Percentiles rank a stretch among this genome's conserved stretches.
Evolutionary conservation across 2,113 vertebrate species (phyloP).

Genomic region (Pygoscelis adeliae): DNA sequence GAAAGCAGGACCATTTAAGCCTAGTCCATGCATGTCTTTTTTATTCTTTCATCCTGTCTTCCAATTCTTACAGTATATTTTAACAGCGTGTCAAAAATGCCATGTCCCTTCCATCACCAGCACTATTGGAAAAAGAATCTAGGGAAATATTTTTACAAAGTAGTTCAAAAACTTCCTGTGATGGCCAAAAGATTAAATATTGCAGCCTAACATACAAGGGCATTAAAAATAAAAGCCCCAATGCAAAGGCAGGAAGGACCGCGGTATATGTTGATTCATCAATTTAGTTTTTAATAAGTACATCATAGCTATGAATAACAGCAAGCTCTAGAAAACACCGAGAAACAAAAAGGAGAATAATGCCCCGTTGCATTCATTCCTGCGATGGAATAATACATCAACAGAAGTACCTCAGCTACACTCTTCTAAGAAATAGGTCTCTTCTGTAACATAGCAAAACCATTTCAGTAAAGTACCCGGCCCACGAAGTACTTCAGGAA

Average conservation of each 20-base stretch:
- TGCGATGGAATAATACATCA: background rate
- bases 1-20: background rate
- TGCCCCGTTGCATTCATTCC: background rate
- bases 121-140: background rate
- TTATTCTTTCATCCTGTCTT: background rate
- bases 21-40: background rate
- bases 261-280: background rate
- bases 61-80: background rate
- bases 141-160: background rate
- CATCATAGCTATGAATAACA: background rate
- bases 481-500: background rate
- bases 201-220: background rate
- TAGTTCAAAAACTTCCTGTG: background rate
- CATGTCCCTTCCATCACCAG: slow-evolving; percentile 6
- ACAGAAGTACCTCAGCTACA: background rate
- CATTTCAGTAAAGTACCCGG: background rate
- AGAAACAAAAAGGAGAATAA: background rate
- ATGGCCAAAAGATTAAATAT: background rate
- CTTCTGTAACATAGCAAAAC: background rate
- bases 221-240: background rate
- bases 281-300: background rate
- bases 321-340: background rate
- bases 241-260: background rate
- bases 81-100: slow-evolving; percentile 13
- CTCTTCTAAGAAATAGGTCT: background rate